Conservation (phyloP, 2,113 vertebrate genomes). For the Tragelaphus strepsiceros region DNA sequence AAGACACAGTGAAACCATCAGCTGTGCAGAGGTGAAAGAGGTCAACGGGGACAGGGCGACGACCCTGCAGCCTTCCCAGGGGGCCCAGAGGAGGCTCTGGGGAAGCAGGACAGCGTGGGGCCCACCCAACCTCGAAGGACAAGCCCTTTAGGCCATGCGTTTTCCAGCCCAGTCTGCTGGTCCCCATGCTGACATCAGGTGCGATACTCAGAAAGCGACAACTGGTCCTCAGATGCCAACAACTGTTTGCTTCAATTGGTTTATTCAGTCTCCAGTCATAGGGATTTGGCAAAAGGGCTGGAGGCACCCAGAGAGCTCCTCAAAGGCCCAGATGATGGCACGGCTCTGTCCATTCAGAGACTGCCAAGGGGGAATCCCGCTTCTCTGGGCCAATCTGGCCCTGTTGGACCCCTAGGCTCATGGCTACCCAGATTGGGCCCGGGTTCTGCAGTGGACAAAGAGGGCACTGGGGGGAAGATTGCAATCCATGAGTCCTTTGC, state of each 20-base stretch:
- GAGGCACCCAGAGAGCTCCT: background rate
- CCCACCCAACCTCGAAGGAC: background rate
- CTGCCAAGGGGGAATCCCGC: background rate
- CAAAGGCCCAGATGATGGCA: background rate
- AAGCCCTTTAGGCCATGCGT: background rate
- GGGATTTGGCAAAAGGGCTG: background rate
- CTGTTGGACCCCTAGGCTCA: background rate
- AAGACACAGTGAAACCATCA: background rate
- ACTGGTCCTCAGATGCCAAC: background rate
- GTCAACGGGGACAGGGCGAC: background rate
- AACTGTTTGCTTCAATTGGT: background rate
- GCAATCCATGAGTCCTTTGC: background rate
- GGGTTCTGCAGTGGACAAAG: background rate
- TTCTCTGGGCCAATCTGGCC: background rate
- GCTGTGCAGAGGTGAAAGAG: background rate
- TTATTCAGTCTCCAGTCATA: background rate
- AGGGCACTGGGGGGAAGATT: background rate
- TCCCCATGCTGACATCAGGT: background rate
- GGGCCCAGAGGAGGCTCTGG: background rate
- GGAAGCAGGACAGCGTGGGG: background rate
- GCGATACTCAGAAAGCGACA: accelerated
- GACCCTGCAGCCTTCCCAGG: background rate
- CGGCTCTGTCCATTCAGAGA: background rate
- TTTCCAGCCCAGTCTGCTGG: background rate
- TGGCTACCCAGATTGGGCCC: background rate